Evolutionary conservation across 1,140 invertebrate genomes (phyloP).

Genomic region (Augochlora pura): DNA sequence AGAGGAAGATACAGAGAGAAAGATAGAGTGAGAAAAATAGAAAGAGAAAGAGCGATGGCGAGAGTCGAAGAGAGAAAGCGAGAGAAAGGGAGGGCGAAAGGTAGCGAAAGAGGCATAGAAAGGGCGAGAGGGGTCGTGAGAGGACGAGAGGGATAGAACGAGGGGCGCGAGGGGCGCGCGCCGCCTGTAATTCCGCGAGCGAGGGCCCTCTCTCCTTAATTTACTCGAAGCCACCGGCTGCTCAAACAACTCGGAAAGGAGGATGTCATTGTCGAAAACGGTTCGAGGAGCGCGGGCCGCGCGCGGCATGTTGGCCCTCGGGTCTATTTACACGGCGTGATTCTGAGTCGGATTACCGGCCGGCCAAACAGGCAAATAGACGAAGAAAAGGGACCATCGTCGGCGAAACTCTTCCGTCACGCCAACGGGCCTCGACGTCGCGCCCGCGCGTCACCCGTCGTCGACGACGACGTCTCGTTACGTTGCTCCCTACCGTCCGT

Average conservation of each 20-base stretch:
- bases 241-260: slow-evolving; percentile 14
- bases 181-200: background rate
- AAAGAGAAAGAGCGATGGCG: too few relatives aligned
- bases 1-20: too few relatives aligned
- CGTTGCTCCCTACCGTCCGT: too few relatives aligned
- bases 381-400: background rate
- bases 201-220: slow-evolving; percentile 14
- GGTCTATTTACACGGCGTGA: slow-evolving; percentile 5
- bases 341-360: background rate
- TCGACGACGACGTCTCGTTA: too few relatives aligned
- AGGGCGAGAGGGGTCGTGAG: too few relatives aligned
- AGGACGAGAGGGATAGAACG: too few relatives aligned
- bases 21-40: too few relatives aligned
- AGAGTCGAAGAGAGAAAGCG: too few relatives aligned
- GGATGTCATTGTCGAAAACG: slow-evolving; percentile 18
- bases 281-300: background rate
- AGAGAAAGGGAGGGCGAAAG: too few relatives aligned
- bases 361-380: slow-evolving; percentile 3
- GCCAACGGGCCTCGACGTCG: too few relatives aligned
- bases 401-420: background rate
- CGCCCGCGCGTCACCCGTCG: too few relatives aligned
- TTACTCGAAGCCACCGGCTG: slow-evolving; percentile 1
- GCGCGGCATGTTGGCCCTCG: background rate
- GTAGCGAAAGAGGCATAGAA: too few relatives aligned
- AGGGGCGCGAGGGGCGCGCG: background rate